Evolutionary conservation across 2,797 vertebrate genomes (phyloP), one percentile per base, ranked within the genome.

Genomic region (Melanotaenia maccullochi): DNA sequence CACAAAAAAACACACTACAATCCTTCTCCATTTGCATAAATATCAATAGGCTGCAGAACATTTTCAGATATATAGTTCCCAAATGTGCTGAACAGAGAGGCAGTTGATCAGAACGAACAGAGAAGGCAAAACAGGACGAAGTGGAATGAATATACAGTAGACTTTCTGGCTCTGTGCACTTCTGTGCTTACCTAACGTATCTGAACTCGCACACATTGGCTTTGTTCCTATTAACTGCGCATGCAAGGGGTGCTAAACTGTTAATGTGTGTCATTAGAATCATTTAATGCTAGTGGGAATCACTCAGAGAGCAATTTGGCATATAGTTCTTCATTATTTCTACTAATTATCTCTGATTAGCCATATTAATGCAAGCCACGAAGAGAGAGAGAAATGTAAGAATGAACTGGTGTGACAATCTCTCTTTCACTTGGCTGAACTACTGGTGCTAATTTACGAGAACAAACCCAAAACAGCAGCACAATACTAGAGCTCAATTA

Each of bases 361-460:
- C 11, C n/a, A 25, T 54, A 28, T 83, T 84, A 90, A 84, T 77
- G 86, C 73, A 49, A 57, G 44, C 54, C 52, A 57, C 28, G 51
- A 16, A 56, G 7, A 65, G 28, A 63, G 35, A 36, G 35, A 36
- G 11, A 12, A 33, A 33, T 33, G 30, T 30, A 65, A 47, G 59
- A 59, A 54, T 30, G 28, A 6, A 25, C 0, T 20, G 38, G 3
- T 59, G 44, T 57, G 42, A 68, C 36, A 32, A 36, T 11, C 25
- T 67, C 25, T 67, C 14, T 51, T 65, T 5, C 0, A 8, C 33
- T n/a, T 57, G 32, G 16, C 25, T 49, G 42, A 36, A 36, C 47
- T 65, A 66, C 72, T 55, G 61, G n/a, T 65, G 32, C 38, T 65
- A 60, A 24, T 60, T 60, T 12, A 56, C 33, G 12, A 56, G 22